Base-by-base conservation (phyloP, 1,140 invertebrate species). In the Micrasema minimum region DNA sequence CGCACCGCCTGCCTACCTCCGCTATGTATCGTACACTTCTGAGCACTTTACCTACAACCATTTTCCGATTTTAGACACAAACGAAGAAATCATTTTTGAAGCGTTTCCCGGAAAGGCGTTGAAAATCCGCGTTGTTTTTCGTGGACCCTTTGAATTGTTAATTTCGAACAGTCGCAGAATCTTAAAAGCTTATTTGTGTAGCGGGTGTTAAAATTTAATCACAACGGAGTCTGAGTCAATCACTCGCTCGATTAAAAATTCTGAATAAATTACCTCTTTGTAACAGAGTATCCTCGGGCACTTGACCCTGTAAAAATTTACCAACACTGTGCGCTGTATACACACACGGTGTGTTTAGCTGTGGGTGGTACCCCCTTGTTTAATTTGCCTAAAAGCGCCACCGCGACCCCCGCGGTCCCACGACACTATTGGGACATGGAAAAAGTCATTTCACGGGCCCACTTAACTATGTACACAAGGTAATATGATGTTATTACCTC, bases 371-470 rank as follows among this genome's bases (percentile, higher is more conserved):
- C 41, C 37, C 48, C 20, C 53, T 18, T 38, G 22, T 23, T 62
- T 62, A 62, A 62, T 62, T 62, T 62, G 38, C 43, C 59, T 62
- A 62, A 62, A 62, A 62, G 59, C 59, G 38, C 59, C 59, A 20
- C 43, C n/a, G n/a, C n/a, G n/a, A n/a, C n/a, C n/a, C n/a, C 59
- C 43, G 59, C 59, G 38, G 26, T 23, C 38, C 37, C 59, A 51
- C 66, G 38, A 45, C 59, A 45, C 59, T 64, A 48, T 64, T 45
- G 38, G 59, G 59, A 48, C 45, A 67, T n/a, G n/a, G n/a, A n/a
- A n/a, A n/a, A n/a, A n/a, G n/a, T n/a, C n/a, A n/a, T n/a, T n/a
- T n/a, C n/a, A n/a, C n/a, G n/a, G n/a, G n/a, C n/a, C n/a, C n/a
- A n/a, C 50, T 55, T 51, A 43, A 67, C 45, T 55, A 43, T n/a